A percentile compares a stretch with the other conserved stretches of the same genome.
Evolutionary conservation across 2,113 vertebrate species (phyloP).

Genomic region (Clarias magur): DNA sequence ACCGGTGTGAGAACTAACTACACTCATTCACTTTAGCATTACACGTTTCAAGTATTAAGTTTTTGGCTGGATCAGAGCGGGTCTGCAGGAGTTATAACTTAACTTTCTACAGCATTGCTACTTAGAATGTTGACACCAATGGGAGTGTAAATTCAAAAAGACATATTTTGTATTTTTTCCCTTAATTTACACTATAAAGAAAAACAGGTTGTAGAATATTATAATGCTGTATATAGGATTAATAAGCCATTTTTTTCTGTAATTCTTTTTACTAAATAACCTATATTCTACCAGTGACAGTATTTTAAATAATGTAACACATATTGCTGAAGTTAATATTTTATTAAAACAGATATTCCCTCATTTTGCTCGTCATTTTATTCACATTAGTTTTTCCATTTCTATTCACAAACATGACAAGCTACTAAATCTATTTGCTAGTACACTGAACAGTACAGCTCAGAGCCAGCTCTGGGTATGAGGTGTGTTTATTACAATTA

Average conservation of each 20-base stretch:
- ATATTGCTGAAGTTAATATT: slow-evolving; percentile 47
- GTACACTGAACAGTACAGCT: neutral
- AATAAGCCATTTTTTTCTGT: slow-evolving; percentile 39
- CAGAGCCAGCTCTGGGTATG: slow-evolving; percentile 56
- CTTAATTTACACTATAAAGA: slow-evolving; percentile 11
- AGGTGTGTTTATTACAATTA: slow-evolving; percentile 71
- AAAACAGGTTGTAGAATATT: slow-evolving; percentile 17
- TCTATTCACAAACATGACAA: neutral
- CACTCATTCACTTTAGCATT: neutral
- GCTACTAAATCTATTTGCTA: neutral
- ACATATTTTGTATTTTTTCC: neutral
- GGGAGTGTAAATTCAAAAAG: neutral
- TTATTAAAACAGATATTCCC: slow-evolving; percentile 60
- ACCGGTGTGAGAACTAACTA: neutral
- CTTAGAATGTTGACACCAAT: neutral
- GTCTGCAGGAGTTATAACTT: neutral
- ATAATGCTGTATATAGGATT: slow-evolving; percentile 51
- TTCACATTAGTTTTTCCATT: neutral
- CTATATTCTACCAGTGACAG: slow-evolving; percentile 61
- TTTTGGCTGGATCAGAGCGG: neutral
- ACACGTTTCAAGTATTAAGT: neutral
- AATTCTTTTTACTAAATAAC: slow-evolving; percentile 28
- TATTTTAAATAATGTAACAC: slow-evolving; percentile 54
- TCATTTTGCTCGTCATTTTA: neutral
- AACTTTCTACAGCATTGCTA: neutral